A percentile compares a stretch with the other conserved stretches of the same genome.
phyloP scores from a whole-genome alignment of 2,797 vertebrate genomes.

The Rallus crepitans region DNA sequence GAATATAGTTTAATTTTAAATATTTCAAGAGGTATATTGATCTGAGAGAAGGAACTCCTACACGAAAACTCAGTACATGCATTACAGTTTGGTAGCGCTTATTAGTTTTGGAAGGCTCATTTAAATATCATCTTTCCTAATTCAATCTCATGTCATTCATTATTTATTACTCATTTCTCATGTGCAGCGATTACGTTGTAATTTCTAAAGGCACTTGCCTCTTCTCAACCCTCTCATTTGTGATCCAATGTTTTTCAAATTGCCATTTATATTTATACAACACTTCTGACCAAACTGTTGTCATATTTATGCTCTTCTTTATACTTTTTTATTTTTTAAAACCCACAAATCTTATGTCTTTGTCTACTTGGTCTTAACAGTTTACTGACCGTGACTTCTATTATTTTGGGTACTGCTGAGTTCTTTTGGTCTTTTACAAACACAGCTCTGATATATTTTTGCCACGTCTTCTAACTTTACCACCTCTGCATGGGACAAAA shows the following conservation, averaged over 20 bases:
- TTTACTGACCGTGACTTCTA: not conserved
- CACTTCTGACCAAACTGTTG: not conserved
- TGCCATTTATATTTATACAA: not conserved
- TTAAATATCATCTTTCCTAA: slow-evolving; percentile 18
- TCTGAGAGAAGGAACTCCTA: not conserved
- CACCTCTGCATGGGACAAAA: not conserved
- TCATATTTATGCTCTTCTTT: not conserved
- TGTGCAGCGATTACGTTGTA: not conserved
- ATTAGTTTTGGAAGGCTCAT: slow-evolving; percentile 35
- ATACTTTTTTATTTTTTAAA: not conserved
- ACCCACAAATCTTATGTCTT: not conserved
- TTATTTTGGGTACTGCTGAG: not conserved
- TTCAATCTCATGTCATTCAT: slow-evolving; percentile 30
- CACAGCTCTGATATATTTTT: not conserved
- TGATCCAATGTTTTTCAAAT: not conserved
- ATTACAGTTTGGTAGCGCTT: not conserved
- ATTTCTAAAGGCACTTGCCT: not conserved
- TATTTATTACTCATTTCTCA: slow-evolving; percentile 42
- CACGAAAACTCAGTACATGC: not conserved
- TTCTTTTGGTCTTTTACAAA: not conserved
- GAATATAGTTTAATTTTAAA: slow-evolving; percentile 26
- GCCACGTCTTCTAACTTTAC: not conserved
- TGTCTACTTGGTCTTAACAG: not conserved
- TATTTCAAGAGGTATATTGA: slow-evolving; percentile 53
- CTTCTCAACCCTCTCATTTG: not conserved